Evolutionary conservation across 30 jellyfish, hydroid and myxozoan genomes (phyloP).

Genomic region (Turritopsis dohrnii): DNA sequence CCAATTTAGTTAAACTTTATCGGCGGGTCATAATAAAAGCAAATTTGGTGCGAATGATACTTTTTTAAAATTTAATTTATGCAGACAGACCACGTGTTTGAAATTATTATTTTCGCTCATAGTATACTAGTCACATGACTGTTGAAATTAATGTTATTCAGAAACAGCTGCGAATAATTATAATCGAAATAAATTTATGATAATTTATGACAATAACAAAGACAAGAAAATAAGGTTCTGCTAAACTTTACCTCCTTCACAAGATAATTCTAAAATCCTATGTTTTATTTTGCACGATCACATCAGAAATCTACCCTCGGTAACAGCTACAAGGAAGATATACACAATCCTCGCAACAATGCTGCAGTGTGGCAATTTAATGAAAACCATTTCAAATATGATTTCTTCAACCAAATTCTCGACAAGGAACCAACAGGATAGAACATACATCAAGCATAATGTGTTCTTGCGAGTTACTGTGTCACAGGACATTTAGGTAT

Average conservation of each 20-base stretch:
- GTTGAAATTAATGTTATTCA: not conserved
- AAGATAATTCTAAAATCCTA: not conserved
- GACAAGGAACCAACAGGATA: not conserved
- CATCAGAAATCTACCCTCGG: not conserved
- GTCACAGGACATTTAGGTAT: not conserved
- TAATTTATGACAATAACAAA: not conserved
- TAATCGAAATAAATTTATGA: not conserved
- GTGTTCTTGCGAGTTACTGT: not conserved
- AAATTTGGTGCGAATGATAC: not conserved
- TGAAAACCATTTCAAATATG: not conserved
- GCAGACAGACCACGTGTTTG: not conserved
- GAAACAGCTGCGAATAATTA: not conserved
- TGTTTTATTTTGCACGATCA: not conserved
- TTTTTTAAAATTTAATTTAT: not conserved
- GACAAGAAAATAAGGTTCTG: not conserved
- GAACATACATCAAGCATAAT: not conserved
- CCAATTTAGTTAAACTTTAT: not conserved
- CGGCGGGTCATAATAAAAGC: constrained; percentile 2
- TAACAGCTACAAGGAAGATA: not conserved
- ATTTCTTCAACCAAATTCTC: not conserved
- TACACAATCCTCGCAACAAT: not conserved
- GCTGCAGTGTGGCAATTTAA: not conserved
- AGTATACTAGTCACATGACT: not conserved
- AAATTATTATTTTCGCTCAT: not conserved
- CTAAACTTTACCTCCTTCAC: not conserved